These are phyloP conservation scores for Xenopus borealis DNA, from an alignment of 2,113 vertebrate species.

Conservation along the genomic window DNA sequence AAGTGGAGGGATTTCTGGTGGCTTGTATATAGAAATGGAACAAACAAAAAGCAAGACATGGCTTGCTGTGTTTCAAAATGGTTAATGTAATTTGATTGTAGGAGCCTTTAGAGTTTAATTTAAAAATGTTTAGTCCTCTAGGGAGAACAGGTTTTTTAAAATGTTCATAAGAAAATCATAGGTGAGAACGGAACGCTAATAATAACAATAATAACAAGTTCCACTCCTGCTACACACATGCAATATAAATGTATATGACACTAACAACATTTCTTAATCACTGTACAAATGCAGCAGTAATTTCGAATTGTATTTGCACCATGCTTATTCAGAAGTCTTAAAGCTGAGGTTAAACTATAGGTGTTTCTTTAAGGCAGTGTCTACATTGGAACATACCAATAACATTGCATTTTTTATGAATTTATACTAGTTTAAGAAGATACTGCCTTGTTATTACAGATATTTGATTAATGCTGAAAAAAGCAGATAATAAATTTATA, in stretches of 20 bases:
- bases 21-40: constrained; percentile 3
- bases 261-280: too few species aligned
- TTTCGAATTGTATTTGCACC: too few species aligned
- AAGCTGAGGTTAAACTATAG: too few species aligned
- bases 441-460: too few species aligned
- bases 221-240: neutral
- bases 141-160: neutral
- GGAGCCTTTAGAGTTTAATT: neutral
- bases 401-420: too few species aligned
- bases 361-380: too few species aligned
- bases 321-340: too few species aligned
- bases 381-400: too few species aligned
- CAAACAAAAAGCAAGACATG: neutral
- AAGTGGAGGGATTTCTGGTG: constrained; percentile 4
- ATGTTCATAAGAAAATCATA: neutral
- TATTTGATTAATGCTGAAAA: too few species aligned
- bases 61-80: neutral
- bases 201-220: neutral
- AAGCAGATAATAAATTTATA: too few species aligned
- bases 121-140: constrained; percentile 1
- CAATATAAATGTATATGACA: neutral
- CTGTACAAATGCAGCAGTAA: too few species aligned
- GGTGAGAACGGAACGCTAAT: neutral
- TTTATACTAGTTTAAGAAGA: too few species aligned
- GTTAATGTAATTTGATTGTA: constrained; percentile 10